Base-by-base conservation (phyloP, 1,140 invertebrate genomes). In the Pseudomyrmex pallidus region DNA sequence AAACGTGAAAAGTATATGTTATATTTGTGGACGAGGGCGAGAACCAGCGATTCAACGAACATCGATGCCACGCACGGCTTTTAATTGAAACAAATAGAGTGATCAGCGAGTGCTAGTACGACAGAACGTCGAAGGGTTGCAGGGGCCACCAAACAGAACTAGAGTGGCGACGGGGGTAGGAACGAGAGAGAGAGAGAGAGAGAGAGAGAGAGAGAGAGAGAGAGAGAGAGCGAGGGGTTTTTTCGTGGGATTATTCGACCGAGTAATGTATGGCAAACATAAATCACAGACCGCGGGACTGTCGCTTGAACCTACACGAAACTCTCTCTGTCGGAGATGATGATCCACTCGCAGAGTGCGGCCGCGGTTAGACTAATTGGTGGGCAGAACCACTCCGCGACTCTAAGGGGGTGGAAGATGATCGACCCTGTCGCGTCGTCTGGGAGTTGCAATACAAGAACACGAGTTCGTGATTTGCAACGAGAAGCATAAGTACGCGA, bases 221-320 rank as follows among this genome's bases (percentile, higher is more conserved):
- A 25, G 22, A 25, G 22, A 48, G 44, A 77, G 50, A 25, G 74
- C 72, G 76, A 54, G n/a, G n/a, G n/a, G n/a, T n/a, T n/a, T n/a
- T n/a, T 93, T 93, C 91, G 89, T 91, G 90, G 92, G 93, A 94
- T 94, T 93, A 94, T 93, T 93, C 93, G 92, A 83, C 86, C 85
- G 92, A 87, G 89, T 94, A 94, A 94, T 94, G 90, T 94, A 94
- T 93, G 93, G 92, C 92, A 92, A 93, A 93, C 92, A 92, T 93
- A 94, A 94, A 94, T 94, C 92, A 94, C 92, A 54, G 83, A 90
- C 86, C 89, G 90, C 87, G 87, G 85, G 87, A 91, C 85, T 87
- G 86, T 87, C 88, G 90, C 86, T 87, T 86, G 84, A 90, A 92
- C 85, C 89, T 87, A 89, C 90, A 87, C 85, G 88, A 89, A 91